These are phyloP conservation scores for Falco columbarius DNA, from an alignment of 2,797 vertebrate genomes.

Conservation along the genomic window DNA sequence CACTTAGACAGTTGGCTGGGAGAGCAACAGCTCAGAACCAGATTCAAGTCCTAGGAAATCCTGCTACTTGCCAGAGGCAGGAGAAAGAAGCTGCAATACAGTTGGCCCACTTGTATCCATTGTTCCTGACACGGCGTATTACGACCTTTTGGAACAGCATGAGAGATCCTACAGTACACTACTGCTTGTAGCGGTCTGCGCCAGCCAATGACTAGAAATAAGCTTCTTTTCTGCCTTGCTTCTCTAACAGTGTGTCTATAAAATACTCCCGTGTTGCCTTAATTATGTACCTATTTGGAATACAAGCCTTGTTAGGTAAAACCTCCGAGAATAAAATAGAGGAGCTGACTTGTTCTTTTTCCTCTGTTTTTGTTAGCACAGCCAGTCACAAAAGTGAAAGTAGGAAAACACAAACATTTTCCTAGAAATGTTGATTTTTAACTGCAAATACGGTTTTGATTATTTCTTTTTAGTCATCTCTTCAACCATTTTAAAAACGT, in stretches of 20 bases:
- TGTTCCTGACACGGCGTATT: not conserved
- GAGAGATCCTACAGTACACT: not conserved
- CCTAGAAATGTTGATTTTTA: not conserved
- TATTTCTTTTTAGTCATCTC: not conserved
- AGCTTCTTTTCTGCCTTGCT: not conserved
- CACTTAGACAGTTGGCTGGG: not conserved
- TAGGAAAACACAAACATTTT: not conserved
- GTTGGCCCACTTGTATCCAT: not conserved
- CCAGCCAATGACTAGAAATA: not conserved
- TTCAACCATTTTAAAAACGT: not conserved
- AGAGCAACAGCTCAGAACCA: not conserved
- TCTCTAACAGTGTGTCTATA: not conserved
- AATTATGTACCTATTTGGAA: not conserved
- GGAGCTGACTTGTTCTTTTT: not conserved
- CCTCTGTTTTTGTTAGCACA: not conserved
- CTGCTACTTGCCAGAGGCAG: not conserved
- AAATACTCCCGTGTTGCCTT: not conserved
- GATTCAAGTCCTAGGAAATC: not conserved
- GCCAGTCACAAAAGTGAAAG: not conserved
- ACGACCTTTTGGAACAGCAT: constrained; percentile 24
- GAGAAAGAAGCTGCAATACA: not conserved
- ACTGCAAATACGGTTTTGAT: not conserved
- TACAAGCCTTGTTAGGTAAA: not conserved
- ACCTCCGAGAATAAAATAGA: not conserved
- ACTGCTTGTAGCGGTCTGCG: not conserved